A percentile compares a stretch with the other conserved stretches of the same genome.
These are phyloP conservation scores for Anarsia innoxiella DNA, from an alignment of 2,888 invertebrate species.

Conservation along the genomic window DNA sequence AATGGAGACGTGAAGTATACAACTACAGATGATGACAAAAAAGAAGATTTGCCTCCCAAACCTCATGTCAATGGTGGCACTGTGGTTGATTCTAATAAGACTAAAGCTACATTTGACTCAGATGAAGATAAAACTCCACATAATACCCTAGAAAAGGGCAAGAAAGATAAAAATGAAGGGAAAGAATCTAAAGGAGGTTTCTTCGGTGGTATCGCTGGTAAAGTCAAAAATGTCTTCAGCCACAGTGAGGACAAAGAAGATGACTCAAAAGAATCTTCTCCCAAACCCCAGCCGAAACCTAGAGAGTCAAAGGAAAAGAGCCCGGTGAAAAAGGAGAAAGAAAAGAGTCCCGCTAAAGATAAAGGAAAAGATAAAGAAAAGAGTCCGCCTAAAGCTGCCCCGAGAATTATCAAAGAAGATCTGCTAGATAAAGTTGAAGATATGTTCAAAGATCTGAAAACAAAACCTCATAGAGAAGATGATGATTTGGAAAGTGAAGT, in stretches of 20 bases:
- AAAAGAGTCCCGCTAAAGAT: slow-evolving; percentile 55
- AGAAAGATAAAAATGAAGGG: slow-evolving; percentile 37
- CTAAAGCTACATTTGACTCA: slow-evolving; percentile 72
- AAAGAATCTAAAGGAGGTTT: slow-evolving; percentile 53
- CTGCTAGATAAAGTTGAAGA: slow-evolving; percentile 68
- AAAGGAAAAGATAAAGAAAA: slow-evolving; percentile 32
- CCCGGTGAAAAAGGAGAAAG: slow-evolving; percentile 49
- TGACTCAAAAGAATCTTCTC: slow-evolving; percentile 19
- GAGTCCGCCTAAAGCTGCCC: slow-evolving; percentile 58
- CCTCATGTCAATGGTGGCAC: slow-evolving; percentile 65
- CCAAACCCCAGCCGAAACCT: slow-evolving; percentile 15
- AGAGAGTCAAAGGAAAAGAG: slow-evolving; percentile 33
- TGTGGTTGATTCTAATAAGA: slow-evolving; percentile 67
- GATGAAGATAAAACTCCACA: slow-evolving; percentile 72
- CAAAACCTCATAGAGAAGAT: slow-evolving; percentile 52
- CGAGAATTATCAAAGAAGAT: slow-evolving; percentile 63
- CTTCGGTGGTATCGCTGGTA: slow-evolving; percentile 58
- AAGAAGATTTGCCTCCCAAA: slow-evolving; percentile 35
- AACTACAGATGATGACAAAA: slow-evolving; percentile 37
- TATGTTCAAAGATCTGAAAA: slow-evolving; percentile 63
- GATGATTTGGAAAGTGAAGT: slow-evolving; percentile 49
- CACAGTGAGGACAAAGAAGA: slow-evolving; percentile 59
- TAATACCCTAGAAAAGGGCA: slow-evolving; percentile 70
- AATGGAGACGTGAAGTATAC: slow-evolving; percentile 61
- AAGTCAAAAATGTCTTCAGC: slow-evolving; percentile 57